Percentiles rank a stretch among this genome's conserved stretches.
phyloP scores from a whole-genome alignment of 2,888 invertebrate genomes.

The Lomographa bimaculata region DNA sequence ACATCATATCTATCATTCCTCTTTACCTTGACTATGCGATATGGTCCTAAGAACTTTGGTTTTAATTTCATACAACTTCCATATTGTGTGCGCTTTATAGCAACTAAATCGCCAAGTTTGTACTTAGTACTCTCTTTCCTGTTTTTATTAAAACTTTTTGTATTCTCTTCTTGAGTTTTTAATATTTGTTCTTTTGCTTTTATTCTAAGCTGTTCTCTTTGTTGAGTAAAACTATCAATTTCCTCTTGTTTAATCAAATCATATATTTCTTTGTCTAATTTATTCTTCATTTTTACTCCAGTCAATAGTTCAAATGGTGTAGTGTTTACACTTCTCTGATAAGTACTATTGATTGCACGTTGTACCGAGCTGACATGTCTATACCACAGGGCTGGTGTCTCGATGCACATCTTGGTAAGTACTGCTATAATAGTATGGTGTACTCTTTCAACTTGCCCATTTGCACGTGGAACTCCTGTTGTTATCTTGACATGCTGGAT shows the following conservation, averaged over 20 bases:
- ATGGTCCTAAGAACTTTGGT: constrained; percentile 33
- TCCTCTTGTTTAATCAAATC: neutral
- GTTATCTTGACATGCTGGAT: constrained; percentile 32
- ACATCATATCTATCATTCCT: neutral
- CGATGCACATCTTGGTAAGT: constrained; percentile 32
- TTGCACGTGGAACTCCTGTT: constrained; percentile 33
- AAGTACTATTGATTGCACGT: constrained; percentile 28
- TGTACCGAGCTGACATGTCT: constrained; percentile 9
- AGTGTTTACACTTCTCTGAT: constrained; percentile 29
- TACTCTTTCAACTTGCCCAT: constrained; percentile 36
- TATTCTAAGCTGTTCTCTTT: constrained; percentile 6
- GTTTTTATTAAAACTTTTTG: no score
- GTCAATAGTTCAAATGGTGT: constrained; percentile 24
- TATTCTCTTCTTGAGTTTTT: neutral
- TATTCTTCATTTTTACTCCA: constrained; percentile 30
- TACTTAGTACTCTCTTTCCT: constrained; percentile 26
- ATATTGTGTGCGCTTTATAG: constrained; percentile 37
- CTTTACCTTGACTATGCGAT: constrained; percentile 21
- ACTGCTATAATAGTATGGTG: constrained; percentile 25
- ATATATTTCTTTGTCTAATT: no score
- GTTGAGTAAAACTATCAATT: neutral
- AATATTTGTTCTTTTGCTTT: constrained; percentile 19
- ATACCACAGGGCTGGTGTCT: no score
- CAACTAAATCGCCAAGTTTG: constrained; percentile 32
- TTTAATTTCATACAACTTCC: constrained; percentile 21